Evolutionary conservation across 92 coral and sea anemone species (phyloP), one percentile per base, ranked within the genome.

Genomic region (Desmophyllum pertusum): DNA sequence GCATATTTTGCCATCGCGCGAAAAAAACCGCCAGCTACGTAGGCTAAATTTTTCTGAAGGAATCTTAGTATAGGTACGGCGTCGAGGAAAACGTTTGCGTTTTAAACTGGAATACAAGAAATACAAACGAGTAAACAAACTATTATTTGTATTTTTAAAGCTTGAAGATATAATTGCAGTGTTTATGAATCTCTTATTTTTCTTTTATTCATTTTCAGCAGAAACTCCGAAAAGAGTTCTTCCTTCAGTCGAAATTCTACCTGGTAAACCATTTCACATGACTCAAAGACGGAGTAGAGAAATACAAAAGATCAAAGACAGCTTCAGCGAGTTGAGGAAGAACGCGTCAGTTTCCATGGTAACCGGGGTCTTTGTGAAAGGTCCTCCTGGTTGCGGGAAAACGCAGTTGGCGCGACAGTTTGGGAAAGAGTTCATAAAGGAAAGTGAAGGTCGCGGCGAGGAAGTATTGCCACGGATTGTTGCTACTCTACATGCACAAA

Each of bases 311-410:
- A 90, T 94, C 29, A 21, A 84, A 35, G 71, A 76, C 13, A 73
- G 87, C 39, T 94, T 84, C 63, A 68, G 50, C 64, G 84, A 84
- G 52, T 43, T 89, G 57, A 82, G 72, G 21, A 71, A 51, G 35
- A 45, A 75, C 11, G 51, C 51, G 25, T 63, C 75, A 27, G 35
- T n/a, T 36, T 55, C 87, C 69, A 84, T 80, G 65, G 98, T 95
- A n/a, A 50, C 80, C 0, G 89, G 84, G 17, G 91, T 95, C 23
- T 95, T 84, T 81, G 73, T 95, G 64, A 94, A 97, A 23, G 98
- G 98, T 3, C 96, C 95, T 6, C 98, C 98, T 27, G 98, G 98
- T 6, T 88, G 98, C 72, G 98, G 98, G 8, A 95, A 95, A 73
- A 95, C 94, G 11, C 94, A 95, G 71, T 71, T 95, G 45, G 91